A percentile compares a stretch with the other conserved stretches of the same genome.
phyloP scores from a whole-genome alignment of 2,888 invertebrate species.

The Argyra leucocephala region DNA sequence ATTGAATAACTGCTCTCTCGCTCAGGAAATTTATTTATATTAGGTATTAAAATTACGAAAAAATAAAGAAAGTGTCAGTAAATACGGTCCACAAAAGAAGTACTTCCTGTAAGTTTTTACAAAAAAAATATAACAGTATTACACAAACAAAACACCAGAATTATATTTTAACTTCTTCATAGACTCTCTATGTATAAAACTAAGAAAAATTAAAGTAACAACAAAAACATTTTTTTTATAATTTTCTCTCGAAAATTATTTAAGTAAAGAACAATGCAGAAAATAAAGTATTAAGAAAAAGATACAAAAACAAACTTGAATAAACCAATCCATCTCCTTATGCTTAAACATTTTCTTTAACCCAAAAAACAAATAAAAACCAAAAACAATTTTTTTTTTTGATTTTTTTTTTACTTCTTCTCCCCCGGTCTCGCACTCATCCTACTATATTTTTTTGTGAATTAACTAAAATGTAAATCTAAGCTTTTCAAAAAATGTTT shows the following conservation, averaged over 20 bases:
- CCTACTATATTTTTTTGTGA: not conserved
- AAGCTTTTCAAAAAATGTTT: slow-evolving; percentile 2
- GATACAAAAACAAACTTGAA: not conserved
- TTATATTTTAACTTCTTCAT: not conserved
- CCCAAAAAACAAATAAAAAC: not conserved
- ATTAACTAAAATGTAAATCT: not conserved
- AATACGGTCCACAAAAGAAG: no score
- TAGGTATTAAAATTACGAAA: no score
- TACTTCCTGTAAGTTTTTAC: no score
- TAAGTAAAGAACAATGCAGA: not conserved
- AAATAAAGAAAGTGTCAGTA: no score
- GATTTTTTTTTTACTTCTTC: not conserved
- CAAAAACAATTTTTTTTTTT: not conserved
- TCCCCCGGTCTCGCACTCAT: no score
- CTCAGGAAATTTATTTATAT: no score
- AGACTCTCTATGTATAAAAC: not conserved
- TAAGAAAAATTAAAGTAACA: not conserved
- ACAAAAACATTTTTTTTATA: not conserved
- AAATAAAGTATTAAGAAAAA: not conserved
- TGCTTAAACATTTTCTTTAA: slow-evolving; percentile 6
- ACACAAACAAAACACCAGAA: not conserved
- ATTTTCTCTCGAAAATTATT: not conserved
- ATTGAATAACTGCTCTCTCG: no score
- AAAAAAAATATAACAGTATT: not conserved
- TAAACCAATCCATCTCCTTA: not conserved